Evolutionary conservation across 2,113 vertebrate genomes (phyloP).

Genomic region (Prunella fulvescens): DNA sequence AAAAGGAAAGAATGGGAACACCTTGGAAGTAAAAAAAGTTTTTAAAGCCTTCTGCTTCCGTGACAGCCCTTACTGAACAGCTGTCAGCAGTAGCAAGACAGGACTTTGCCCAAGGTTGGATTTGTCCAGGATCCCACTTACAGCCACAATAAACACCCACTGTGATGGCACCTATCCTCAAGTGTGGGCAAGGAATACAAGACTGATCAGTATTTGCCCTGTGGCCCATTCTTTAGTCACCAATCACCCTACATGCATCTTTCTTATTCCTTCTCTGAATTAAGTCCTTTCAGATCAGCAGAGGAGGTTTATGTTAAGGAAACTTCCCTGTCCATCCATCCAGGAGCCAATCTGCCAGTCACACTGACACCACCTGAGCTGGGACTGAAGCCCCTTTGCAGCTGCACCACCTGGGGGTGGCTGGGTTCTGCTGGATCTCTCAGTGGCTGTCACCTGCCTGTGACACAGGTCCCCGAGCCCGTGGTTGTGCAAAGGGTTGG

Average conservation of each 20-base stretch:
- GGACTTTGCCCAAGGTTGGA: background rate
- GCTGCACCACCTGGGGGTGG: rapidly evolving
- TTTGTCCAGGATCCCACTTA: background rate
- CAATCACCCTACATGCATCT: background rate
- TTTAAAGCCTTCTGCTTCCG: background rate
- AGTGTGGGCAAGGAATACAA: background rate
- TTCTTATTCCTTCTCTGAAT: background rate
- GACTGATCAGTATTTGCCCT: background rate
- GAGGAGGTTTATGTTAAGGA: background rate
- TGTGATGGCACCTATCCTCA: background rate
- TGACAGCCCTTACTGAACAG: background rate
- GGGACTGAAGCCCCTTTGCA: rapidly evolving
- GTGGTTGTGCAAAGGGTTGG: background rate
- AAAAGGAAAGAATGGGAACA: background rate
- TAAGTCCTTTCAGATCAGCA: background rate
- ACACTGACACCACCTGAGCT: background rate
- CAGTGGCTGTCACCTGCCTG: background rate
- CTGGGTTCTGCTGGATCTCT: background rate
- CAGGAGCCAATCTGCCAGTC: background rate
- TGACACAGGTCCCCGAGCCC: rapidly evolving
- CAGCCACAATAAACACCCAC: rapidly evolving
- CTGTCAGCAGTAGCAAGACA: background rate
- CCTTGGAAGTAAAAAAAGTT: background rate
- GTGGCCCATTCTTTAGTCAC: background rate
- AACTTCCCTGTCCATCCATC: background rate